phyloP scores from a whole-genome alignment of 1,140 invertebrate species.

The Conus betulinus region DNA sequence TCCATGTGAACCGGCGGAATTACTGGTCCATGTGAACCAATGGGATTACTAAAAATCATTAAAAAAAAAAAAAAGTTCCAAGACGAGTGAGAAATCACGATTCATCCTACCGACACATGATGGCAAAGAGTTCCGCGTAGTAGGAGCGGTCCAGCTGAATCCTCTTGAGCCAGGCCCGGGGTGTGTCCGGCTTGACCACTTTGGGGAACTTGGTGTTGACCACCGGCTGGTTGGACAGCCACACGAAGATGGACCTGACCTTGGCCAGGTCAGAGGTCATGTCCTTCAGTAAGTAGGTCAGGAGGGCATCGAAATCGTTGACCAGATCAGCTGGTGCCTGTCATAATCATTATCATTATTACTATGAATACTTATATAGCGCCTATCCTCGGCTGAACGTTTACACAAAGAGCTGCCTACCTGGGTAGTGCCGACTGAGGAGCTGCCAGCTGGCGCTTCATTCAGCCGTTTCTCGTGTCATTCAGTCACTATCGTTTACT shows the following conservation, averaged over 20 bases:
- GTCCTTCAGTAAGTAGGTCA: conserved; percentile 37
- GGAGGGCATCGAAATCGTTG: conserved; percentile 40
- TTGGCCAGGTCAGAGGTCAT: conserved; percentile 46
- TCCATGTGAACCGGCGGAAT: no score
- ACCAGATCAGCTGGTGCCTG: conserved; percentile 42
- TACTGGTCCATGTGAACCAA: background rate
- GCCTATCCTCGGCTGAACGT: no score
- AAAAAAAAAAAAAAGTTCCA: no score
- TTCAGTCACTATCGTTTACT: no score
- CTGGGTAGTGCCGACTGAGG: no score
- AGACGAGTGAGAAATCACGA: no score
- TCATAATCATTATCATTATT: background rate
- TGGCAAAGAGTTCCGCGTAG: conserved; percentile 47
- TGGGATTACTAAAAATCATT: no score
- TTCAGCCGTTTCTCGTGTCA: no score
- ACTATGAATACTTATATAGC: no score
- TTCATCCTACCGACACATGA: conserved; percentile 48
- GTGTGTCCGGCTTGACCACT: conserved; percentile 41
- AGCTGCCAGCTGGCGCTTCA: no score
- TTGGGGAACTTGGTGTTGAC: conserved; percentile 32
- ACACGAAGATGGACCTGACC: conserved; percentile 46
- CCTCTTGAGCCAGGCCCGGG: conserved; percentile 41
- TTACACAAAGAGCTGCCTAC: no score
- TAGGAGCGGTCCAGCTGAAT: conserved; percentile 35
- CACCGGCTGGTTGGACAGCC: conserved; percentile 45